Conservation (phyloP, 2,797 vertebrate species). For the Coluber constrictor region DNA sequence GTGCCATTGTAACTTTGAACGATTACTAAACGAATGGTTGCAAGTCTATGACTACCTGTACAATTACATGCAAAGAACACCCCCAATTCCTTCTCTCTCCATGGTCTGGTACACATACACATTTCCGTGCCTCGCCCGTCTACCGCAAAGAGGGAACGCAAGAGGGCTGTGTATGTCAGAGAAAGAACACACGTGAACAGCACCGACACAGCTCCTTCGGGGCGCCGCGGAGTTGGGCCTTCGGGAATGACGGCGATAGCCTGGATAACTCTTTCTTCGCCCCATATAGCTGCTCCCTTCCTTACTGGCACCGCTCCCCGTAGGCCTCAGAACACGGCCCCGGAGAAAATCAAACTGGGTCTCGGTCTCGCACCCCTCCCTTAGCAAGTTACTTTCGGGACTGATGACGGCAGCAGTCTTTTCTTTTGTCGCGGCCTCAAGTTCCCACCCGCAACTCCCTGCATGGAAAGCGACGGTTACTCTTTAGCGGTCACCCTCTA, state of each 20-base stretch:
- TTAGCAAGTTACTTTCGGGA: slow-evolving; percentile 44
- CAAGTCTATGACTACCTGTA: too few relatives aligned
- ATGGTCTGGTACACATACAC: neutral
- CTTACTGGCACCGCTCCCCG: neutral
- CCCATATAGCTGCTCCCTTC: neutral
- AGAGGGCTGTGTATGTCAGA: neutral
- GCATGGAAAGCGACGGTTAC: slow-evolving; percentile 42
- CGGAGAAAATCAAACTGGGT: slow-evolving; percentile 24
- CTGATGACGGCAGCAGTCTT: slow-evolving; percentile 45
- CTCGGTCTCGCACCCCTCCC: neutral
- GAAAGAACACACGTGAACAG: neutral
- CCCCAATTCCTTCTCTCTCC: neutral
- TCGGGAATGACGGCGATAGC: neutral
- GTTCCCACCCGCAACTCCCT: neutral
- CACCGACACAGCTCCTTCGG: slow-evolving; percentile 8
- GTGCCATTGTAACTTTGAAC: too few relatives aligned
- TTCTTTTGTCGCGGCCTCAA: slow-evolving; percentile 29
- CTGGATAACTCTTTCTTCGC: neutral
- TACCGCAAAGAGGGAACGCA: neutral
- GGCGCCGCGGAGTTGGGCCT: slow-evolving; percentile 26
- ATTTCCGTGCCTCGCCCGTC: too few relatives aligned
- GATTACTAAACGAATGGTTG: too few relatives aligned
- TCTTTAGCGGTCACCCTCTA: slow-evolving; percentile 54
- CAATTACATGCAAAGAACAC: neutral
- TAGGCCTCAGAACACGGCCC: neutral